Percentiles rank a stretch among this genome's conserved stretches.
Conservation (phyloP, 2,888 invertebrate genomes). For the Harpalus rubripes region DNA sequence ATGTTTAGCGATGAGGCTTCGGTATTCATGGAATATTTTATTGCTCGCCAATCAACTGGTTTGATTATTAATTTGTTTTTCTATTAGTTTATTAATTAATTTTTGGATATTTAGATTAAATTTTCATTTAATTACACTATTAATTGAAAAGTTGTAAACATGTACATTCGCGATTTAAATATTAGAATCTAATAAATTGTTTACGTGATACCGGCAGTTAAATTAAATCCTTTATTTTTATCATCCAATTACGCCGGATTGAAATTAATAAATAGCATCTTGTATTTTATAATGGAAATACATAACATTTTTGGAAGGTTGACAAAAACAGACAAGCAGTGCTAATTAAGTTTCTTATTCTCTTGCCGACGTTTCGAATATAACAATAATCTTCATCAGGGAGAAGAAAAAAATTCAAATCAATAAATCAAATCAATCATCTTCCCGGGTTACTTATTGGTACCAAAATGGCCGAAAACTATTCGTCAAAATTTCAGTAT, state of each 20-base stretch:
- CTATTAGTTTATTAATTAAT: slow-evolving; percentile 29
- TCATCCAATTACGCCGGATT: not conserved
- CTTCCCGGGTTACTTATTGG: too few relatives aligned
- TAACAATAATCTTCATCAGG: too few relatives aligned
- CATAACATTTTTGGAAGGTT: too few relatives aligned
- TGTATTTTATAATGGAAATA: too few relatives aligned
- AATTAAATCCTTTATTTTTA: not conserved
- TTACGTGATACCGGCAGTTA: not conserved
- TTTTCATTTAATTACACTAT: not conserved
- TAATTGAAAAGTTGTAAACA: slow-evolving; percentile 4
- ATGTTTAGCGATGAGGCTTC: not conserved
- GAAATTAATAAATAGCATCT: not conserved
- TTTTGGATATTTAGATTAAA: slow-evolving; percentile 1
- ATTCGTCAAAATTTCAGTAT: too few relatives aligned
- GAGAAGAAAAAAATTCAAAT: too few relatives aligned
- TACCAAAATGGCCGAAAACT: too few relatives aligned
- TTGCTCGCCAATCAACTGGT: slow-evolving; percentile 6
- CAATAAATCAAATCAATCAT: too few relatives aligned
- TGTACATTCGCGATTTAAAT: not conserved
- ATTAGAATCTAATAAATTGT: slow-evolving; percentile 9
- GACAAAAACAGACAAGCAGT: too few relatives aligned
- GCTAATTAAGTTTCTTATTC: too few relatives aligned
- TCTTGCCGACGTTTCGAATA: too few relatives aligned
- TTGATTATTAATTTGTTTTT: slow-evolving; percentile 34
- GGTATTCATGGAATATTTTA: slow-evolving; percentile 35